These are phyloP conservation scores for Lophura nycthemera DNA, from an alignment of 2,113 vertebrate species.

Conservation along the genomic window DNA sequence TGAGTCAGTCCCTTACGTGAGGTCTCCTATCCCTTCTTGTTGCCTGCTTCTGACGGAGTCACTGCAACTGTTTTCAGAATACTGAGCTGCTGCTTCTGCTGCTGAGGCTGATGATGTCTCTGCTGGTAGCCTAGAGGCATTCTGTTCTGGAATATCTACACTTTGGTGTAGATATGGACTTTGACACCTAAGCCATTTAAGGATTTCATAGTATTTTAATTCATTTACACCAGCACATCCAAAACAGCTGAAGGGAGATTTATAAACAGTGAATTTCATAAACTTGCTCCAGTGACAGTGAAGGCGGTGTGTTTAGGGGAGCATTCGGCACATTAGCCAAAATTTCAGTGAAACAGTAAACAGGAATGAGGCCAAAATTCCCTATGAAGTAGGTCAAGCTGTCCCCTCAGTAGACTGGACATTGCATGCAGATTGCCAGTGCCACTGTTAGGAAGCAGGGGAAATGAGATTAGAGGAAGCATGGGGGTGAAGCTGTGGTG, in stretches of 20 bases:
- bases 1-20: neutral
- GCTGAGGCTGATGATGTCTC: neutral
- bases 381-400: neutral
- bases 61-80: neutral
- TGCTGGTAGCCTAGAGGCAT: neutral
- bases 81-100: neutral
- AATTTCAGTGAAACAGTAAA: constrained; percentile 28
- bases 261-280: neutral
- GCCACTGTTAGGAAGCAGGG: neutral
- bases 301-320: neutral
- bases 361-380: constrained; percentile 56
- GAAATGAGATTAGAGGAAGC: neutral
- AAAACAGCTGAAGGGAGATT: neutral
- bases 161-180: neutral
- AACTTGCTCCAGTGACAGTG: neutral
- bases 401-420: neutral
- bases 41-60: neutral
- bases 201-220: neutral
- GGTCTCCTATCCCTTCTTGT: neutral
- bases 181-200: neutral
- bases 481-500: neutral
- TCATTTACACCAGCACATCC: neutral
- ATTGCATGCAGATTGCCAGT: neutral
- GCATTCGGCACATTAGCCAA: neutral
- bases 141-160: neutral